Evolutionary conservation across 2,888 invertebrate species (phyloP), one percentile per base, ranked within the genome.

Genomic region (Conus canariensis): DNA sequence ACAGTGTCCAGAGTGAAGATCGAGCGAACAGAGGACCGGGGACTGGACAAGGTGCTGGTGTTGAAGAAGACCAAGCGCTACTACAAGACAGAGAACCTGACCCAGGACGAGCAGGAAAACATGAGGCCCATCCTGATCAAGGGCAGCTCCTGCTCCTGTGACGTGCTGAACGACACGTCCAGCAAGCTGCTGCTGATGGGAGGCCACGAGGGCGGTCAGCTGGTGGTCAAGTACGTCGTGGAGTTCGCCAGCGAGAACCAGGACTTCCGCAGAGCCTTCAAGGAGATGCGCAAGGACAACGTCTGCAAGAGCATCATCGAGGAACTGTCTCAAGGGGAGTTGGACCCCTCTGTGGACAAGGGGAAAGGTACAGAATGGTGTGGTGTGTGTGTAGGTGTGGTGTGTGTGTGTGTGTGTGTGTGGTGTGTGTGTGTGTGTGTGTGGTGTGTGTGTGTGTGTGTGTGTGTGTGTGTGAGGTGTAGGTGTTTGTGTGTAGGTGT

Each of bases 131-230:
- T 93, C 83, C 92, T 94, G 30, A 88, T 88, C 16, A 89, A 89
- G 19, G 93, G 92, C 5, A 90, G 88, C 14, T 60, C 74, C 85
- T 94, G 94, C 87, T 85, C 83, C 22, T 94, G 94, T 67, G 88
- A 91, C n/a, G 86, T 86, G 45, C 86, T 92, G 85, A 92, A 93
- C 88, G 70, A 90, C 70, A 91, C 91, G 7, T 90, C 91, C 87
- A 88, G 86, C 14, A 91, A 92, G 7, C 92, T 90, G 67, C 90
- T 94, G n/a, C 85, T 93, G 64, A 94, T 94, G 94, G 94, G 94
- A 16, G 88, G 85, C 85, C 92, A 90, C 59, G 74, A 60, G 9
- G 91, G 92, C 8, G 86, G 91, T 14, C 16, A 22, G 19, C 90
- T 93, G 58, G 88, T 92, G 60, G 70, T 93, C 86, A 91, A 90